A percentile compares a stretch with the other conserved stretches of the same genome.
Conservation (phyloP, 2,113 vertebrate genomes). For the Halcyon senegalensis region DNA sequence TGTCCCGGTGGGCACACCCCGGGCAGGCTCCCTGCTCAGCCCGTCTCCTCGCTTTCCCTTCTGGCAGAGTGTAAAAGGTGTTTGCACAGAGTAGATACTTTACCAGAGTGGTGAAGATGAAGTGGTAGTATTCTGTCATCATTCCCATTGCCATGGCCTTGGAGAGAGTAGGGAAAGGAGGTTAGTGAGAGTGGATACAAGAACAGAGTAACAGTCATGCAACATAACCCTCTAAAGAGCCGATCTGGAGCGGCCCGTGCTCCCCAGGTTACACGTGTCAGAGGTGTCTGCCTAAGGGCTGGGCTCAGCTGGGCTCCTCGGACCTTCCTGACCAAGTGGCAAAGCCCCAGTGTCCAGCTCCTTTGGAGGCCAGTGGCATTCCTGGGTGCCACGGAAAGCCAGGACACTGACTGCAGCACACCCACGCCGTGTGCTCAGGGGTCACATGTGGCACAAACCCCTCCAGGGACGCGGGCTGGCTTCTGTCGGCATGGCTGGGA, state of each 20-base stretch:
- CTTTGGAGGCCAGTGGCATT: not conserved
- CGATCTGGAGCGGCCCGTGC: not conserved
- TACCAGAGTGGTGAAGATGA: constrained; percentile 99
- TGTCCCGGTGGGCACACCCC: not conserved
- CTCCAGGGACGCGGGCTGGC: not conserved
- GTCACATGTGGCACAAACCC: fast-evolving
- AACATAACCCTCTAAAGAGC: not conserved
- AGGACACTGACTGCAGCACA: not conserved
- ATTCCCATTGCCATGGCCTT: constrained; percentile 99
- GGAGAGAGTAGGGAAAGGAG: not conserved
- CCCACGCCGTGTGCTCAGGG: not conserved
- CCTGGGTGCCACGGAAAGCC: not conserved
- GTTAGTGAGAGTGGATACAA: not conserved
- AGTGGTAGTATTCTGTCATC: constrained; percentile 99
- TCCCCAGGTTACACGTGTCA: not conserved
- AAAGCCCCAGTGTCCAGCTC: not conserved
- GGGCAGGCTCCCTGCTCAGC: not conserved
- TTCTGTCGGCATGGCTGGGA: not conserved
- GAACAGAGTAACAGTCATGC: not conserved
- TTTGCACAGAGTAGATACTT: constrained; percentile 65
- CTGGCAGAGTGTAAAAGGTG: fast-evolving
- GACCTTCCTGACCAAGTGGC: fast-evolving
- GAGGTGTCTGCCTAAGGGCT: not conserved
- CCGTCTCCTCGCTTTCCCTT: not conserved
- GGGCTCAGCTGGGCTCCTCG: not conserved